Evolutionary conservation across 64 coral and sea anemone species (phyloP), one percentile per base, ranked within the genome.

Genomic region (Acropora tenuis): DNA sequence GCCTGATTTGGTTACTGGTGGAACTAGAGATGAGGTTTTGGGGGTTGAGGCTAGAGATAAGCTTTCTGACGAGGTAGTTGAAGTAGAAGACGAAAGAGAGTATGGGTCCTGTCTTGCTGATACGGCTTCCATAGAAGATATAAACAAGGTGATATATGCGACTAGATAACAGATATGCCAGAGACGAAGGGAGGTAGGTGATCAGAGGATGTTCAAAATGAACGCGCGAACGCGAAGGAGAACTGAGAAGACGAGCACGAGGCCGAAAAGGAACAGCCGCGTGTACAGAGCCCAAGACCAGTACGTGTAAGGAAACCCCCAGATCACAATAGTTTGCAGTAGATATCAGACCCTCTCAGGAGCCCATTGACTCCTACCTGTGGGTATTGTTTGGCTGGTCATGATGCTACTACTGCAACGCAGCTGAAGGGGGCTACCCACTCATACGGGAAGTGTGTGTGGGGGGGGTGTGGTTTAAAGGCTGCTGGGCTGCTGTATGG

Each of bases 361-460:
- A 30, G 30, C 30, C 30, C 30, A 30, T 30, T 30, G 30, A 63
- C 59, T 63, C 59, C 9, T 63, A 13, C 59, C 59, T 63, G 59
- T 63, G 59, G 59, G 15, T 63, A 63, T 63, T 63, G 59, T 8
- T 63, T 63, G 9, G 59, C 59, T 12, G 59, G 59, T 63, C 59
- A 63, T 63, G 90, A 91, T 77, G 79, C 84, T 50, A 71, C 89
- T 19, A 91, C 41, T 82, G 89, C 78, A 65, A 8, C 17, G 79
- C 63, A 90, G 57, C 78, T 90, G 11, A 80, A 90, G 79, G 89
- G 43, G 80, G 79, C 89, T 75, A 50, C 68, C 79, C n/a, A 63
- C 59, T 63, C 59, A 2, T 4, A 63, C 59, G 12, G 59, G 59
- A 13, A 30, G 30, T 30, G 30, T 30, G 30, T 30, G 30, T 30